A percentile compares a stretch with the other conserved stretches of the same genome.
These are phyloP conservation scores for Graptemys geographica DNA, from an alignment of 2,797 vertebrate species.

Conservation along the genomic window DNA sequence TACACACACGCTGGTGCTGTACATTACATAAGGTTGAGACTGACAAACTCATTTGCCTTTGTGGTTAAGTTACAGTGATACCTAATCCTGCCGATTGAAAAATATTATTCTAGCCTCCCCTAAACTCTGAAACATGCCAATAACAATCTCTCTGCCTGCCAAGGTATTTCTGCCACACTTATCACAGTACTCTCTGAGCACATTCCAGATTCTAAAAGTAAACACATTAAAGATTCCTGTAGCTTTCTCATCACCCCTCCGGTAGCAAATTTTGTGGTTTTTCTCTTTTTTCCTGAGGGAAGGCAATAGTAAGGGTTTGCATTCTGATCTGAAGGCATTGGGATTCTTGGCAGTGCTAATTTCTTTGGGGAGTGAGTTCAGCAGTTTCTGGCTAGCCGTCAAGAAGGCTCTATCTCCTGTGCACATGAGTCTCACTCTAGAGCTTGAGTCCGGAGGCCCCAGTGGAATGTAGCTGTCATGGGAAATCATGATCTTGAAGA, in stretches of 20 bases:
- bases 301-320: neutral
- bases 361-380: neutral
- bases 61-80: conserved; percentile 36
- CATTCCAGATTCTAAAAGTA: conserved; percentile 55
- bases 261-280: neutral
- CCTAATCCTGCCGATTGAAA: neutral
- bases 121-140: neutral
- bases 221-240: conserved; percentile 19
- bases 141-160: conserved; percentile 28
- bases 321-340: conserved; percentile 19
- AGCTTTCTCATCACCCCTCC: conserved; percentile 33
- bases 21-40: conserved; percentile 23
- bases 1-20: conserved; percentile 59
- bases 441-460: neutral
- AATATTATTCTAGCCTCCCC: conserved; percentile 30
- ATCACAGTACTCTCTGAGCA: neutral
- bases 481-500: neutral
- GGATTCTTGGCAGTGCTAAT: neutral
- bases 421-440: neutral
- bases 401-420: neutral
- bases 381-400: neutral
- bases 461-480: neutral
- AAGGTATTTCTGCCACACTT: conserved; percentile 7
- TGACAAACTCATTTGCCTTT: conserved; percentile 53
- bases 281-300: conserved; percentile 27